These are phyloP conservation scores for Lasius platythorax DNA, from an alignment of 2,888 invertebrate species.

Conservation along the genomic window DNA sequence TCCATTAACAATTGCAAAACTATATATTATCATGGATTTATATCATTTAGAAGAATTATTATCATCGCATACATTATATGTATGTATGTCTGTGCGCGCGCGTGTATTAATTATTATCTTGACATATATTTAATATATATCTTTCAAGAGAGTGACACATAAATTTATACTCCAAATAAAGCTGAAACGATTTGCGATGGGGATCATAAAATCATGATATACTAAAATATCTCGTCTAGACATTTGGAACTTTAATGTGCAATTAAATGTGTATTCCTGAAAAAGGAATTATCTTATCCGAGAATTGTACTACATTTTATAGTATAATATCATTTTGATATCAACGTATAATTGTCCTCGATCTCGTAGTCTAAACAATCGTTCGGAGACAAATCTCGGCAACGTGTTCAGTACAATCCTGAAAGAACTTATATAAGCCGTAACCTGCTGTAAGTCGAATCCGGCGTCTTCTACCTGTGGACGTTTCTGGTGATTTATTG, in stretches of 20 bases:
- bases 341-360: not conserved
- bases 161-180: slow-evolving; percentile 18
- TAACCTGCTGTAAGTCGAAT: slow-evolving; percentile 54
- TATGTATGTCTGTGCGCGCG: too few relatives aligned
- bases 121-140: slow-evolving; percentile 7
- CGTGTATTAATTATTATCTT: not conserved
- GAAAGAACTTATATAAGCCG: slow-evolving; percentile 44
- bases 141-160: not conserved
- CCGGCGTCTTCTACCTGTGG: slow-evolving; percentile 65
- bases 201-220: slow-evolving; percentile 26
- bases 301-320: not conserved
- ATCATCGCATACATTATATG: not conserved
- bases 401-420: slow-evolving; percentile 52
- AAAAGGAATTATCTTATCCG: slow-evolving; percentile 19
- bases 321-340: not conserved
- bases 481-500: slow-evolving; percentile 74
- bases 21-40: not conserved
- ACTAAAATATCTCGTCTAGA: slow-evolving; percentile 49
- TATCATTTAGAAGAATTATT: slow-evolving; percentile 14
- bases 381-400: slow-evolving; percentile 42
- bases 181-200: slow-evolving; percentile 5
- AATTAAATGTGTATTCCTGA: slow-evolving; percentile 38
- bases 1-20: not conserved
- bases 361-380: not conserved
- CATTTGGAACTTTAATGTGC: slow-evolving; percentile 20